Percentiles rank a stretch among this genome's conserved stretches.
These are phyloP conservation scores for Pseudochirops corinnae DNA, from an alignment of 2,797 vertebrate genomes.

Conservation along the genomic window DNA sequence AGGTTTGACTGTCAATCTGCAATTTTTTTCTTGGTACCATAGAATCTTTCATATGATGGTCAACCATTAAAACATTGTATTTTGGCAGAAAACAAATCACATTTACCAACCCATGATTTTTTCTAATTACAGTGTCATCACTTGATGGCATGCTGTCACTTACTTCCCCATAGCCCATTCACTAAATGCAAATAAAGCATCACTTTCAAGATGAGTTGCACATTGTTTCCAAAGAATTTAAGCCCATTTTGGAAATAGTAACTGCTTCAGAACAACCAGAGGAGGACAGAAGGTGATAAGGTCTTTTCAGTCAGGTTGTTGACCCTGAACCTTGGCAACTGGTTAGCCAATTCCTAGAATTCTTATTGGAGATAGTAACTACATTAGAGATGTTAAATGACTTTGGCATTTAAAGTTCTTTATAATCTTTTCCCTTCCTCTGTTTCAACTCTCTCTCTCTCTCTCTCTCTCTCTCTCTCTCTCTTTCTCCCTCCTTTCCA, in stretches of 20 bases:
- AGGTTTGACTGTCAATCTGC: background rate
- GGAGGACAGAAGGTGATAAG: background rate
- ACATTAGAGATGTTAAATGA: background rate
- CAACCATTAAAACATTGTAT: background rate
- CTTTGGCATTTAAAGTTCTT: background rate
- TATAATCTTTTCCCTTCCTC: background rate
- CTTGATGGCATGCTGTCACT: background rate
- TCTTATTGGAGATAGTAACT: background rate
- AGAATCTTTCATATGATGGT: background rate
- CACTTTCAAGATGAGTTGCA: background rate
- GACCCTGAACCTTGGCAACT: background rate
- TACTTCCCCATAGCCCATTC: background rate
- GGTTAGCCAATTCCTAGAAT: background rate
- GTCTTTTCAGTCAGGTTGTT: background rate
- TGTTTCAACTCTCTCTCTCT: background rate
- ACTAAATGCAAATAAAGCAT: background rate
- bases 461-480: background rate
- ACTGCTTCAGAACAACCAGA: background rate
- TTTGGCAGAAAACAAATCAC: background rate
- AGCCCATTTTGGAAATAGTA: background rate
- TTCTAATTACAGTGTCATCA: background rate
- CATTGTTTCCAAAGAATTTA: background rate
- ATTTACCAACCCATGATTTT: background rate
- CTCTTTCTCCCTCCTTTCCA: no score
- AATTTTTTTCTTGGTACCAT: background rate